phyloP scores from a whole-genome alignment of 2,797 vertebrate species.

The Rhinatrema bivittatum region DNA sequence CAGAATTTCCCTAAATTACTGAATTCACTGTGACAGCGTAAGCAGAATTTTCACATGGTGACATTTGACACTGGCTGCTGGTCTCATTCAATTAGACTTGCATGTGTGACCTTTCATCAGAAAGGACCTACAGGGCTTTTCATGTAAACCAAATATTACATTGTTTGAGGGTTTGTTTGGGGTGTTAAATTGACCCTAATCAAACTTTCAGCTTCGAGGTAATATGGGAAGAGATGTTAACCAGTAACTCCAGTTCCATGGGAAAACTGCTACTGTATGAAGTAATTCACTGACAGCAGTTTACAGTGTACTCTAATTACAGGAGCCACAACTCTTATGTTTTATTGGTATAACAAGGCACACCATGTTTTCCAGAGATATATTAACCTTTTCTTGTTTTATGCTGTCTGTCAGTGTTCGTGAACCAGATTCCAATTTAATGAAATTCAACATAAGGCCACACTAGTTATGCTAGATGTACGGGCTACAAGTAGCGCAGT shows the following conservation, averaged over 20 bases:
- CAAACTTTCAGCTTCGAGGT: slow-evolving; percentile 32
- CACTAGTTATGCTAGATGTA: too few species aligned
- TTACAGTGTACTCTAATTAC: background rate
- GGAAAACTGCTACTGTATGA: background rate
- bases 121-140: background rate
- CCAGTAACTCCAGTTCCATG: background rate
- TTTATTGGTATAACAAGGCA: background rate
- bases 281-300: background rate
- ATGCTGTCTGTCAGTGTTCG: too few species aligned
- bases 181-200: slow-evolving; percentile 36
- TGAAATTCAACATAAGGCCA: too few species aligned
- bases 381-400: too few species aligned
- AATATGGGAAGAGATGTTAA: background rate
- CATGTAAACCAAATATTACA: slow-evolving; percentile 29
- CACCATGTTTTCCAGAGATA: too few species aligned
- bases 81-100: background rate
- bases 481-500: too few species aligned
- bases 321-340: background rate
- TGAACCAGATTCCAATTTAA: too few species aligned
- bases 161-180: slow-evolving; percentile 36
- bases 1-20: too few species aligned
- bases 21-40: too few species aligned
- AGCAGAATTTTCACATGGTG: background rate
- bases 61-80: background rate
- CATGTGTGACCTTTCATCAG: background rate